These are phyloP conservation scores for Marisa cornuarietis DNA, from an alignment of 1,140 invertebrate genomes.

Conservation along the genomic window DNA sequence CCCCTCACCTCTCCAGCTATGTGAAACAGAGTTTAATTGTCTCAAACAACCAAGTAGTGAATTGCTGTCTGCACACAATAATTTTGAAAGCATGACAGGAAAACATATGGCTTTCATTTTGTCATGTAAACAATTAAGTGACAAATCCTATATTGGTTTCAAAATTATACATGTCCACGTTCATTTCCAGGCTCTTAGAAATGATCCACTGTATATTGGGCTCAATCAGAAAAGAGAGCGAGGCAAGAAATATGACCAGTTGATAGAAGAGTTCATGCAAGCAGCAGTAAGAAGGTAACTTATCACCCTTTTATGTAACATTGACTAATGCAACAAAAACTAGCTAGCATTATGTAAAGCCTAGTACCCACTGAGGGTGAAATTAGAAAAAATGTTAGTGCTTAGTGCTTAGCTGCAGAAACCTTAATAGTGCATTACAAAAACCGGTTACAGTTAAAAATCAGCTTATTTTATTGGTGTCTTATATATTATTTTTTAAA, in stretches of 20 bases:
- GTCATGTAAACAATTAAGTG: neutral
- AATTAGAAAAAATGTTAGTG: too few relatives aligned
- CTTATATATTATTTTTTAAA: neutral
- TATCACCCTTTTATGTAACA: too few relatives aligned
- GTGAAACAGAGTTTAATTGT: neutral
- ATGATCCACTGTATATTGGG: constrained; percentile 96
- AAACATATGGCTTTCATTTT: neutral
- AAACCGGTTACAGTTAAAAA: too few relatives aligned
- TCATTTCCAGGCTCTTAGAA: constrained; percentile 75
- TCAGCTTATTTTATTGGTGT: neutral
- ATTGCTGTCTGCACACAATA: neutral
- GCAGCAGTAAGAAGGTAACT: constrained; percentile 87
- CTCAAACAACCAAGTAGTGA: neutral
- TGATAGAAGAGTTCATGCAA: constrained; percentile 98
- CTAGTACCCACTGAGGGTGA: too few relatives aligned
- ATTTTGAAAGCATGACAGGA: too few relatives aligned
- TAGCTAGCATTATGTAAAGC: too few relatives aligned
- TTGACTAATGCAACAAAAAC: too few relatives aligned
- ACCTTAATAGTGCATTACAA: too few relatives aligned
- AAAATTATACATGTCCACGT: neutral
- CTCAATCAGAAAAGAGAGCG: constrained; percentile 85
- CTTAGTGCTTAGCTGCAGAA: too few relatives aligned
- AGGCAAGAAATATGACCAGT: constrained; percentile 90
- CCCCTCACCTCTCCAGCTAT: too few relatives aligned
- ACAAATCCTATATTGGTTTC: too few relatives aligned